Evolutionary conservation across 2,113 vertebrate genomes (phyloP), one percentile per base, ranked within the genome.

Genomic region (Embiotoca jacksoni): DNA sequence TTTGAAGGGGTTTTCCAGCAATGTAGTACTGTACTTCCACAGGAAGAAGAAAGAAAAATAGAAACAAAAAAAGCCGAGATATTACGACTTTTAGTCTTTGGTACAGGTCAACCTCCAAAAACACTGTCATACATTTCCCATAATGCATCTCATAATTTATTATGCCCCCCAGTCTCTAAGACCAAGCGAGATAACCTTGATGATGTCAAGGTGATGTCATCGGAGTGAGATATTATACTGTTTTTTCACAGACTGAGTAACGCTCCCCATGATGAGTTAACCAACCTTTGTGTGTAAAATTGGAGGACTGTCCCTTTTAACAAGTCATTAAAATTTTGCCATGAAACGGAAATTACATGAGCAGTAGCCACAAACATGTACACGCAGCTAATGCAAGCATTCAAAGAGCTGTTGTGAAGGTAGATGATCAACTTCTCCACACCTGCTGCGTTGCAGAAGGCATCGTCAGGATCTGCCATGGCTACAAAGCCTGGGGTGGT

Each of bases 391-490:
- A 23, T 23, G 10, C 31, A 54, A 44, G 13, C 32, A 61, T 63
- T 8, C 39, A 41, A 0, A 62, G 39, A 60, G 1, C 59, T 66
- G 32, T 35, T 14, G 30, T 1, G 44, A 36, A 35, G 2, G 23
- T 31, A 73, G 55, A 66, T 78, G 56, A 83, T 65, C 11, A 7
- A 71, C 44, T 47, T 85, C 64, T 82, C 44, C 61, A 69, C 31
- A 75, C 86, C 39, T 69, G 88, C 30, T 91, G 78, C 84, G 0
- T 94, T 92, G 70, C 93, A 95, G 93, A 91, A 81, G 63, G 80
- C 79, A 69, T 57, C 89, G 14, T 75, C 88, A 15, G 81, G 75
- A 72, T 81, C 88, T 2, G 16, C 65, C 75, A 92, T 92, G 91
- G 86, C 90, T 78, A 54, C 88, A 33, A 91, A 90, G 82, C 80